Conservation (phyloP, 2,797 vertebrate species). For the Fistularia commersonii region DNA sequence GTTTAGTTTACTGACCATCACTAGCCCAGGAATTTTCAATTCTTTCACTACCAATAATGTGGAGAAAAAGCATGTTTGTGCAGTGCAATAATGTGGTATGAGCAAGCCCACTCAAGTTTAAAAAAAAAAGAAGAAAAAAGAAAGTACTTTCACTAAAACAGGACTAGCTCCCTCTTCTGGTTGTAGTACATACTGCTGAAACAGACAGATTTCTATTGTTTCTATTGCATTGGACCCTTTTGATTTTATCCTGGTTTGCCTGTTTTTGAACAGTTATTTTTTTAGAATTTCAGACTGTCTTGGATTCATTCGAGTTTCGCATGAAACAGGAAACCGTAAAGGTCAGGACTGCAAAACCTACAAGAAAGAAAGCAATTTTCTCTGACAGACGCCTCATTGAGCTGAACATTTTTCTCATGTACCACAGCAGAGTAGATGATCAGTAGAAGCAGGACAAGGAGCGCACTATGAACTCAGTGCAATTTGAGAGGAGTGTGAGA, state of each 20-base stretch:
- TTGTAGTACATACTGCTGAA: neutral
- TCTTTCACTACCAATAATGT: neutral
- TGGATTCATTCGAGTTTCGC: neutral
- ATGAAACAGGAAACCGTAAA: constrained; percentile 16
- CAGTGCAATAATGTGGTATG: constrained; percentile 30
- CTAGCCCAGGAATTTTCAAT: neutral
- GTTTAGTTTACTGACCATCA: constrained; percentile 7
- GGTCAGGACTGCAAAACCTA: constrained; percentile 24
- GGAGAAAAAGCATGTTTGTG: neutral
- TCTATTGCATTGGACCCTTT: neutral
- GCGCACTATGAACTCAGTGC: constrained; percentile 25
- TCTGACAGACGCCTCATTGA: constrained; percentile 5
- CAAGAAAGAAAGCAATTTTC: constrained; percentile 30
- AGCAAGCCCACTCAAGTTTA: too few species aligned
- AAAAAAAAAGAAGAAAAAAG: neutral
- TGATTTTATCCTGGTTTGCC: neutral
- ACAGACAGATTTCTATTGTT: neutral
- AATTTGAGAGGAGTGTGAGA: constrained; percentile 35
- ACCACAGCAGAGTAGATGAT: constrained; percentile 25
- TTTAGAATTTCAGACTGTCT: constrained; percentile 12
- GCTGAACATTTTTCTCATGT: constrained; percentile 22
- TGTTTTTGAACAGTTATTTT: constrained; percentile 6
- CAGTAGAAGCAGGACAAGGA: constrained; percentile 25
- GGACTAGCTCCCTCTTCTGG: constrained; percentile 51
- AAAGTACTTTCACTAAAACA: neutral